phyloP scores from a whole-genome alignment of 2,888 invertebrate genomes.

The Corbicula japonica region DNA sequence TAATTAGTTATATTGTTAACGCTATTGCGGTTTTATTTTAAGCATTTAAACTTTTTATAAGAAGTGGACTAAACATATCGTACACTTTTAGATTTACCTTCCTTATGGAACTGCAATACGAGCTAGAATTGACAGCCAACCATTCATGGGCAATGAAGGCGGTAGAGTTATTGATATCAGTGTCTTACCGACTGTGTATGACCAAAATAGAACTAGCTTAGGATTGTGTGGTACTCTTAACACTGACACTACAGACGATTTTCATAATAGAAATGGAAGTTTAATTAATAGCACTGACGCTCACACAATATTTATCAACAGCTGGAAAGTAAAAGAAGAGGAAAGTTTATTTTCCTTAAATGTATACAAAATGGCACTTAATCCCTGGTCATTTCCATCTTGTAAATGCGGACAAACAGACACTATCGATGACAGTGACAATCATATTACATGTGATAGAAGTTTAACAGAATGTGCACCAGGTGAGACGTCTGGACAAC shows the following conservation, averaged over 20 bases:
- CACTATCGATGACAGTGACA: too few species aligned
- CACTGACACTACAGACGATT: slow-evolving; percentile 16
- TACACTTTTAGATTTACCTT: slow-evolving; percentile 31
- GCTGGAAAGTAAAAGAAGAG: not conserved
- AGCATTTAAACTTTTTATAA: not conserved
- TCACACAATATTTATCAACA: slow-evolving; percentile 2
- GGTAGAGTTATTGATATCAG: slow-evolving; percentile 30
- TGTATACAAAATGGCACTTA: not conserved
- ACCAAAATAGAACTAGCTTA: slow-evolving; percentile 26
- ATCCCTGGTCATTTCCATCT: slow-evolving; percentile 21
- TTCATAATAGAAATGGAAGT: slow-evolving; percentile 7
- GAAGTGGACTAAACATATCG: not conserved
- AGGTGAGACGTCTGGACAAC: slow-evolving; percentile 23
- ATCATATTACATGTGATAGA: slow-evolving; percentile 17
- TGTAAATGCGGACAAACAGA: slow-evolving; percentile 13
- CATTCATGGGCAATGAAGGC: slow-evolving; percentile 31
- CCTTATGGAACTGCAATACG: slow-evolving; percentile 45
- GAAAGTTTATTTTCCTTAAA: slow-evolving; percentile 23
- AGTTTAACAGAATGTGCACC: slow-evolving; percentile 23
- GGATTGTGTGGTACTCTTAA: slow-evolving; percentile 34
- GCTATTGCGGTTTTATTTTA: not conserved
- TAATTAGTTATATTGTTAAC: not conserved
- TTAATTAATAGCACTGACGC: too few species aligned
- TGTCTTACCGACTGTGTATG: slow-evolving; percentile 24
- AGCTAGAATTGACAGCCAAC: slow-evolving; percentile 41